phyloP scores from a whole-genome alignment of 1,140 invertebrate genomes.

The Heliconius hewitsoni region DNA sequence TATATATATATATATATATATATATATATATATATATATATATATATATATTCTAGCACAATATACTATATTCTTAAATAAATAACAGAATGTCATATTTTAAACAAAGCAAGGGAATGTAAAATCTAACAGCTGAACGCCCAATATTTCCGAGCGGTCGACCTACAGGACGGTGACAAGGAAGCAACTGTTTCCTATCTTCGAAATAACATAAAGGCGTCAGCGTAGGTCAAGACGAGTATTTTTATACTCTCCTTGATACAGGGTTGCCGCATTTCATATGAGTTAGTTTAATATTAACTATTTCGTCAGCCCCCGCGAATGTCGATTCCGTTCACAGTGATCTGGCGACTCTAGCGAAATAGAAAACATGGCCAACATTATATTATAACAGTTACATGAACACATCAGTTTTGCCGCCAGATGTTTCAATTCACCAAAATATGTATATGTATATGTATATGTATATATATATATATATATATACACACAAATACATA shows the following conservation, averaged over 20 bases:
- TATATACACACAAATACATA: too few relatives aligned
- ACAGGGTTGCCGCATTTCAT: slow-evolving; percentile 74
- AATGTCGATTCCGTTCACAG: slow-evolving; percentile 53
- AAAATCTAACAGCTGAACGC: neutral
- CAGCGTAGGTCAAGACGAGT: slow-evolving; percentile 71
- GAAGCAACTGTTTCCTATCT: slow-evolving; percentile 39
- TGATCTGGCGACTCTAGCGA: slow-evolving; percentile 51
- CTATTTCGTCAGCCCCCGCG: slow-evolving; percentile 63
- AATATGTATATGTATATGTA: neutral
- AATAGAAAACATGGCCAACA: slow-evolving; percentile 44
- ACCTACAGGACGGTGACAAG: slow-evolving; percentile 29
- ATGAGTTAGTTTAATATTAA: slow-evolving; percentile 72
- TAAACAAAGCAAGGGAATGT: neutral
- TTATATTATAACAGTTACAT: slow-evolving; percentile 15
- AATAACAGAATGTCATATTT: neutral
- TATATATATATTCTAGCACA: too few relatives aligned
- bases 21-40: too few relatives aligned
- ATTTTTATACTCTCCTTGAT: slow-evolving; percentile 77
- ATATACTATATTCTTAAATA: neutral
- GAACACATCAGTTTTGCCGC: slow-evolving; percentile 6
- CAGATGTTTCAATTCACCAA: slow-evolving; percentile 4
- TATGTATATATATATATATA: too few relatives aligned
- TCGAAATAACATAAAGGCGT: slow-evolving; percentile 57
- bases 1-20: too few relatives aligned
- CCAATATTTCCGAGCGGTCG: neutral